Percentiles rank a stretch among this genome's conserved stretches.
Evolutionary conservation across 2,888 invertebrate genomes (phyloP).

Genomic region (Rhogogaster chlorosoma): DNA sequence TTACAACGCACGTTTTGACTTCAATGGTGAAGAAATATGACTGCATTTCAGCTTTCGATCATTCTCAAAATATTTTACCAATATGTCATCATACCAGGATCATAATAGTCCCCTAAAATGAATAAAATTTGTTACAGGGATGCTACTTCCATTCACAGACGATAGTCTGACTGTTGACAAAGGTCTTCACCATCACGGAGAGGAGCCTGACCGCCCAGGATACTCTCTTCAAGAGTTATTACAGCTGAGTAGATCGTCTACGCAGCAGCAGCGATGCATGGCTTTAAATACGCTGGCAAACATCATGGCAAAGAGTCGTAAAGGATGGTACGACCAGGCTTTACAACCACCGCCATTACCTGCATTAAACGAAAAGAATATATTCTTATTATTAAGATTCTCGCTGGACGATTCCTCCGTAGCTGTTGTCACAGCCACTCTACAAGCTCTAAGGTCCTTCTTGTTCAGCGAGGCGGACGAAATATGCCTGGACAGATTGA

Average conservation of each 20-base stretch:
- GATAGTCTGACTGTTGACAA: conserved; percentile 81
- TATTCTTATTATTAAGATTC: conserved; percentile 89
- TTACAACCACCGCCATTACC: conserved; percentile 85
- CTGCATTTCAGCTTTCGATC: background rate
- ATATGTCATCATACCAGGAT: background rate
- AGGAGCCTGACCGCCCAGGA: conserved; percentile 94
- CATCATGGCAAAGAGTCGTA: conserved; percentile 85
- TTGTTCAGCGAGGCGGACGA: conserved; percentile 90
- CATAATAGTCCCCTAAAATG: background rate
- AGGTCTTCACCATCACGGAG: conserved; percentile 94
- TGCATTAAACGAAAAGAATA: conserved; percentile 83
- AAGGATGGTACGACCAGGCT: conserved; percentile 88
- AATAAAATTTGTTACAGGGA: conserved; percentile 75
- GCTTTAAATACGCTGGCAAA: conserved; percentile 90
- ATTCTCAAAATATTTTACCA: background rate
- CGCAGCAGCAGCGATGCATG: conserved; percentile 91
- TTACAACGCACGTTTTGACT: conserved; percentile 92
- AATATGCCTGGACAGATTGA: conserved; percentile 84
- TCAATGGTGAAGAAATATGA: conserved; percentile 80
- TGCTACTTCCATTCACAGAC: conserved; percentile 86
- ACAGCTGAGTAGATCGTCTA: conserved; percentile 86
- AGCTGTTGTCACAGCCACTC: conserved; percentile 86
- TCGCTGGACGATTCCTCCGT: conserved; percentile 91
- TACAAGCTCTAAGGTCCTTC: conserved; percentile 87
- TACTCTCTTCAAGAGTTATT: conserved; percentile 94